Percentiles rank a stretch among this genome's conserved stretches.
Conservation (phyloP, 2,888 invertebrate genomes). For the Sminthurinus aureus region DNA sequence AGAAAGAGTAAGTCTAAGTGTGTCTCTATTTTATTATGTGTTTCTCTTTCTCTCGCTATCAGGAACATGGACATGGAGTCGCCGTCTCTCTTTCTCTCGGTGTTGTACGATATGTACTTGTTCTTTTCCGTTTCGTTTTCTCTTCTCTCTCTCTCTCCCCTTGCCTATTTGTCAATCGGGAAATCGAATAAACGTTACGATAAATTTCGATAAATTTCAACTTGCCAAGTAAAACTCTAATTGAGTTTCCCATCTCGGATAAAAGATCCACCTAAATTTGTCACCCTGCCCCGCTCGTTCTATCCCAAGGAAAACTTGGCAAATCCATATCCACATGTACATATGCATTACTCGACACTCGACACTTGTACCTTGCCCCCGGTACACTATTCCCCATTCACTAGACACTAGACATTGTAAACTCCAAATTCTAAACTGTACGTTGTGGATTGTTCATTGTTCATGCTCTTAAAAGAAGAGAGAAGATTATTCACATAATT, state of each 20-base stretch:
- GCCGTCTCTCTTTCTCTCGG: background rate
- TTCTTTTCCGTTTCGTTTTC: background rate
- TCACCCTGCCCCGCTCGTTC: conserved; percentile 19
- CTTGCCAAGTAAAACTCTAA: conserved; percentile 41
- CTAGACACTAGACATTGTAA: no score
- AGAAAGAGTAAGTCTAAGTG: background rate
- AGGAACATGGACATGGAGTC: background rate
- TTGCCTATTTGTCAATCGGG: conserved; percentile 41
- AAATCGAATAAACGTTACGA: conserved; percentile 43
- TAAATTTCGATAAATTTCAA: conserved; percentile 44
- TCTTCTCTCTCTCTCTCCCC: conserved; percentile 32
- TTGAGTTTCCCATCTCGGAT: conserved; percentile 41
- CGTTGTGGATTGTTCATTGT: no score
- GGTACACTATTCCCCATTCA: no score
- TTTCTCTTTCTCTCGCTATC: conserved; percentile 8
- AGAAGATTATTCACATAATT: no score
- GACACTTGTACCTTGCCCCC: no score
- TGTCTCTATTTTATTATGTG: conserved; percentile 3
- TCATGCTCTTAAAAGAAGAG: no score
- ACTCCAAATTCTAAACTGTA: no score
- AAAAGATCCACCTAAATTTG: conserved; percentile 40
- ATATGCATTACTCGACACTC: no score
- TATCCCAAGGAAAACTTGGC: background rate
- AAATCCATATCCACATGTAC: background rate
- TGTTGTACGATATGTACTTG: no score